Base-by-base conservation (phyloP, 2,113 vertebrate species). In the Gobius niger region DNA sequence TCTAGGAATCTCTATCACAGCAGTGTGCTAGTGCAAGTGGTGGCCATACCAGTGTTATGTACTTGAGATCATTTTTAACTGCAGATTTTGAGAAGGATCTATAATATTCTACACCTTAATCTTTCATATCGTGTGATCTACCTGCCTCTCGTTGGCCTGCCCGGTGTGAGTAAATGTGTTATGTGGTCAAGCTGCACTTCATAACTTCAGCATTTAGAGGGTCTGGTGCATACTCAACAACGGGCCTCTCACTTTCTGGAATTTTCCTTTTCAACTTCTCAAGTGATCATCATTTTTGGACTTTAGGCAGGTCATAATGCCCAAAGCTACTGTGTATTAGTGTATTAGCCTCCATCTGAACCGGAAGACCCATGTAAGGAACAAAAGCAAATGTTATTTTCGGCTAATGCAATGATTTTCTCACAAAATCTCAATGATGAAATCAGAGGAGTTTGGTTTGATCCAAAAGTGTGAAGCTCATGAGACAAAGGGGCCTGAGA, bases 181-280 rank as follows among this genome's bases (percentile, higher is more conserved):
- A 41, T 59, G 19, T 59, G 56, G 56, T 59, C 56, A 59, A 59
- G 34, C 56, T 59, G 56, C 56, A 15, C 13, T 41, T 34, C 4
- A 9, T 59, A 41, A 59, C 56, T 19, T 34, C 18, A 5, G 12
- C 53, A 34, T 56, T 56, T 34, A 56, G 7, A 34, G 34, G 19
- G 19, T 56, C 53, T 13, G 52, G 13, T 13, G 14, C 47, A 49
- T 49, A 49, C 14, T 49, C 47, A 49, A 9, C 5, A 49, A 49
- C 47, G 14, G 47, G 13, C 47, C 47, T 12, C 47, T 5, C 9
- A 16, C 10, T 54, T 54, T 18, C 52, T 52, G 50, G n/a, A 16
- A 52, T 52, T 52, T 52, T n/a, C 15, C 16, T 52, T 52, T 18
- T 52, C 8, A 52, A 9, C 50, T 8, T 19, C 8, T 52, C 15